Base-by-base conservation (phyloP, 1,140 invertebrate genomes). In the Portunus trituberculatus region DNA sequence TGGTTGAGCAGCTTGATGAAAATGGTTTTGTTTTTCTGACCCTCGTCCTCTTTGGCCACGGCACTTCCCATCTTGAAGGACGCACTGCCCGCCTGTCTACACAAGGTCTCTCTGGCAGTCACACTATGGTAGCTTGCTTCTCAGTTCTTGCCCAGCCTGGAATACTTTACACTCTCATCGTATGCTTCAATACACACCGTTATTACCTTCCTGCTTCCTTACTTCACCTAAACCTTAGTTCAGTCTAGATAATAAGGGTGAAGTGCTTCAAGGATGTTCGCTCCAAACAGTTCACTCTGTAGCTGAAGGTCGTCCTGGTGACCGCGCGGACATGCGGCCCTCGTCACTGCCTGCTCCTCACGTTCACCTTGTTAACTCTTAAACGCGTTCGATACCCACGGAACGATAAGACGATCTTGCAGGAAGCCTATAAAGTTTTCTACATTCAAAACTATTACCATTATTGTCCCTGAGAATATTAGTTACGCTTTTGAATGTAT, bases 1-100 rank as follows among this genome's bases (percentile, higher is more conserved):
- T n/a, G 67, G 32, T 90, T 90, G 45, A 90, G 31, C 8, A 90
- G 88, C 29, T 90, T 90, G 14, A 90, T 90, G 88, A 48, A 90
- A 32, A 90, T 90, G 45, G 88, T 90, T 46, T 46, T 90, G 88
- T 90, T 90, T 31, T 16, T 90, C 25, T 90, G 39, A 52, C 20
- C 29, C 48, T 46, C 48, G 88, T 90, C 88, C 14, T 28, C 48
- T 25, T 90, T 90, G 29, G 48, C 32, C 45, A 90, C 88, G 45
- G 45, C 88, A 32, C 48, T 90, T 3, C 88, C 88, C 88, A 90
- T 90, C 88, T 31, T 90, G 88, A 90, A n/a, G 67, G 67, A 1
- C 25, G 67, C 25, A 7, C 67, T 76, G 67, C n/a, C 20, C 6
- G 20, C 6, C 20, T 25, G 20, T 76, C 20, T 76, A 0, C 8